Evolutionary conservation across 2,888 invertebrate genomes (phyloP).

Genomic region (Plebejus melissa): DNA sequence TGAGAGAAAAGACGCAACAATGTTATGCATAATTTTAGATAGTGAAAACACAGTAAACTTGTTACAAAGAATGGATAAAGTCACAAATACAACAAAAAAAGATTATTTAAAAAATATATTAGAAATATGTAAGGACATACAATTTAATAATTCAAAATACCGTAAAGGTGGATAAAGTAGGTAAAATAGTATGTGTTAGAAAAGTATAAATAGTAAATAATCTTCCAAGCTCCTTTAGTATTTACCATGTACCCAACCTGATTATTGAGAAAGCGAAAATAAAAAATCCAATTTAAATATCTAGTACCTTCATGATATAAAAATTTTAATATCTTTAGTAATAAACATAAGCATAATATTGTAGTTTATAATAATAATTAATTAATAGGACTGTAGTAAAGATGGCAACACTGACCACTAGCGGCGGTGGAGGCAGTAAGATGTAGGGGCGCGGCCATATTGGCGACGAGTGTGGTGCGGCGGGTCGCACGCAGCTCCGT

Average conservation of each 20-base stretch:
- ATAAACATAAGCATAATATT: not conserved
- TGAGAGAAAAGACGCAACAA: not conserved
- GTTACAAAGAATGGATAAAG: not conserved
- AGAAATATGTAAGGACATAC: too few relatives aligned
- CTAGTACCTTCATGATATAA: not conserved
- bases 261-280: conserved; percentile 35
- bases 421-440: conserved; percentile 86
- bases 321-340: too few relatives aligned
- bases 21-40: not conserved
- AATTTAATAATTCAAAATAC: not conserved
- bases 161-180: not conserved
- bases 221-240: conserved; percentile 20
- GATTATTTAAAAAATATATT: not conserved
- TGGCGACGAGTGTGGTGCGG: conserved; percentile 82
- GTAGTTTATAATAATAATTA: too few relatives aligned
- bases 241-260: conserved; percentile 56
- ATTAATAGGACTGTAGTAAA: too few relatives aligned
- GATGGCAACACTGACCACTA: conserved; percentile 59
- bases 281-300: not conserved
- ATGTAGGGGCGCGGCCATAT: conserved; percentile 89
- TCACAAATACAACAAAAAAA: not conserved
- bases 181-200: not conserved
- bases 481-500: conserved; percentile 86
- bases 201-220: not conserved
- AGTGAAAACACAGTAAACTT: not conserved